phyloP scores from a whole-genome alignment of 2,888 invertebrate genomes.

The Petrolisthes cinctipes region DNA sequence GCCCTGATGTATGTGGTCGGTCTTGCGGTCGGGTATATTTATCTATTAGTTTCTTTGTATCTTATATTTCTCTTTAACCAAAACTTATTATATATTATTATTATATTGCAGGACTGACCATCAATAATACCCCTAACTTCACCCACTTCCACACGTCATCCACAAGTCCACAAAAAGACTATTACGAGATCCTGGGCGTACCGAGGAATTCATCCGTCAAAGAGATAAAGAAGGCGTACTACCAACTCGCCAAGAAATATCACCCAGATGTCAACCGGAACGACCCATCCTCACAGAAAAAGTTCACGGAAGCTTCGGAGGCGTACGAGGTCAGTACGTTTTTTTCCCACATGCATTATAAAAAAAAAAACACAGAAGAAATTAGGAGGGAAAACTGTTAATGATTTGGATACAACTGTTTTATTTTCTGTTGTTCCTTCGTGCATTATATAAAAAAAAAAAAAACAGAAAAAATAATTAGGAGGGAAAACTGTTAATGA shows the following conservation, averaged over 20 bases:
- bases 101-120: not conserved
- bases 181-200: slow-evolving; percentile 93
- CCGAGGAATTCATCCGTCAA: slow-evolving; percentile 87
- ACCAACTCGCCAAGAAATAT: slow-evolving; percentile 95
- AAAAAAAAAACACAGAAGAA: not conserved
- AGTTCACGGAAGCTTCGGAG: slow-evolving; percentile 98
- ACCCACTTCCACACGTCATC: not conserved
- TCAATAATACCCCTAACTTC: not conserved
- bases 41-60: too few species aligned
- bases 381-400: too few species aligned
- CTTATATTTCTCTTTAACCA: too few species aligned
- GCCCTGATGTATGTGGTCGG: too few species aligned
- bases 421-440: too few species aligned
- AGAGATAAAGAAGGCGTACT: slow-evolving; percentile 96
- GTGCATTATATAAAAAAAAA: too few species aligned
- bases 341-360: not conserved
- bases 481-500: too few species aligned
- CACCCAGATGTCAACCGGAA: slow-evolving; percentile 98
- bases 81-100: too few species aligned
- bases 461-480: too few species aligned
- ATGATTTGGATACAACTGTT: too few species aligned
- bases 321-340: slow-evolving; percentile 74
- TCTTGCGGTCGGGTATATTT: too few species aligned
- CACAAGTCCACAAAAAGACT: slow-evolving; percentile 75
- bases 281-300: slow-evolving; percentile 88